Percentiles rank a stretch among this genome's conserved stretches.
Conservation (phyloP, 1,140 invertebrate species). For the Drosophila quadrilineata region DNA sequence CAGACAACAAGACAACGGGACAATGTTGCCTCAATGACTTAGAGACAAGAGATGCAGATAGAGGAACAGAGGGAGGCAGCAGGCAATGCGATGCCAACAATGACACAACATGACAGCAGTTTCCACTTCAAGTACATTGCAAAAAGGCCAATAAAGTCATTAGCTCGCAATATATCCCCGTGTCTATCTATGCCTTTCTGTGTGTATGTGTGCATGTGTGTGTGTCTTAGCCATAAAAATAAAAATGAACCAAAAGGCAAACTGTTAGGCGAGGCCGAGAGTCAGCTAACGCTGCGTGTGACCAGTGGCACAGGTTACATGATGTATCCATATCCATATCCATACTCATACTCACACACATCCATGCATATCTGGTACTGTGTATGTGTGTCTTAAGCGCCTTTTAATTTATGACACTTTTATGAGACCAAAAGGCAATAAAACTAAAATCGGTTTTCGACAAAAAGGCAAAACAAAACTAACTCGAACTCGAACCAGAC, state of each 20-base stretch:
- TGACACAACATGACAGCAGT: slow-evolving; percentile 72
- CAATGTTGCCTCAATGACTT: slow-evolving; percentile 17
- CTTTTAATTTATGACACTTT: slow-evolving; percentile 78
- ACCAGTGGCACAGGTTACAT: slow-evolving; percentile 75
- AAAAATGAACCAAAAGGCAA: slow-evolving; percentile 42
- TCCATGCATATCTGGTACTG: neutral
- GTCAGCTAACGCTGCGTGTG: slow-evolving; percentile 64
- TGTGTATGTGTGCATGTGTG: neutral
- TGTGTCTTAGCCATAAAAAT: slow-evolving; percentile 42
- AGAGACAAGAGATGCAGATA: neutral
- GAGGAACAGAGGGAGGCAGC: slow-evolving; percentile 2
- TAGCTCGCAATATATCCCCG: slow-evolving; percentile 44
- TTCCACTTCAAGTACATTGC: slow-evolving; percentile 53
- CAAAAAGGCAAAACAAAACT: slow-evolving; percentile 50
- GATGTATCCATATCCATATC: slow-evolving; percentile 24
- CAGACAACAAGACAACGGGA: slow-evolving; percentile 35
- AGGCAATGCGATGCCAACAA: slow-evolving; percentile 44
- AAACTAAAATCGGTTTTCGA: slow-evolving; percentile 60
- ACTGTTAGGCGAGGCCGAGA: slow-evolving; percentile 31
- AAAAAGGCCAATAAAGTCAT: slow-evolving; percentile 72
- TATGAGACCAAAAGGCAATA: slow-evolving; percentile 65
- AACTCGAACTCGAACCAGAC: slow-evolving; percentile 4
- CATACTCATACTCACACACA: slow-evolving; percentile 8
- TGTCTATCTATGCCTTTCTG: slow-evolving; percentile 4
- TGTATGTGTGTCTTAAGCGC: slow-evolving; percentile 37